Percentiles rank a stretch among this genome's conserved stretches.
These are phyloP conservation scores for Sisor rabdophorus DNA, from an alignment of 2,113 vertebrate genomes.

Conservation along the genomic window DNA sequence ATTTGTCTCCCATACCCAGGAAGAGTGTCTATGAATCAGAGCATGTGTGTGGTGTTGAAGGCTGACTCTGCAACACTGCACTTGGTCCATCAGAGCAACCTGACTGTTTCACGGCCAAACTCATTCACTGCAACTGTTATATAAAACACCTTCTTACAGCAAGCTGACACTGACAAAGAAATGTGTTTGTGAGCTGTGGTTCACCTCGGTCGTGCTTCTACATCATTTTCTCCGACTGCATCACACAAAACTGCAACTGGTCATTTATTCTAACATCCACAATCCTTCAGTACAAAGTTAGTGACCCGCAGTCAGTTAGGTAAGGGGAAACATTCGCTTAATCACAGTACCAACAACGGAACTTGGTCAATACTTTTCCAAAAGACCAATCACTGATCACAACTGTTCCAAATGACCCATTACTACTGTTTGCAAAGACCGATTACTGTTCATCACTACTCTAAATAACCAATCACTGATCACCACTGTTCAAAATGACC, in stretches of 20 bases:
- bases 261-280: too few relatives aligned
- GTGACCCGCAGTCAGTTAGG: too few relatives aligned
- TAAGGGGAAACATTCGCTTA: too few relatives aligned
- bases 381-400: not conserved
- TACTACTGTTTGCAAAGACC: not conserved
- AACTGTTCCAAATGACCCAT: not conserved
- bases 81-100: slow-evolving; percentile 44
- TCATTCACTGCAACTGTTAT: slow-evolving; percentile 43
- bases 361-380: not conserved
- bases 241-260: too few relatives aligned
- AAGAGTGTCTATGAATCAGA: slow-evolving; percentile 8
- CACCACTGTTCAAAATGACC: not conserved
- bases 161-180: slow-evolving; percentile 30
- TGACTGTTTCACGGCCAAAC: slow-evolving; percentile 46
- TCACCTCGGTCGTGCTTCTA: slow-evolving; percentile 2
- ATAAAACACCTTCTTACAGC: slow-evolving; percentile 27
- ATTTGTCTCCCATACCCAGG: slow-evolving; percentile 8
- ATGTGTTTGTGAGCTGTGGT: slow-evolving; percentile 2
- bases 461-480: not conserved
- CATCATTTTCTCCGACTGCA: not conserved
- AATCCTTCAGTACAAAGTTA: too few relatives aligned
- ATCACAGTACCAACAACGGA: too few relatives aligned
- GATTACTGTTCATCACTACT: not conserved
- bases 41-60: slow-evolving; percentile 15
- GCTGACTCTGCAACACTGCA: slow-evolving; percentile 44